Evolutionary conservation across 2,797 vertebrate genomes (phyloP), one percentile per base, ranked within the genome.

Genomic region (Okamejei kenojei): DNA sequence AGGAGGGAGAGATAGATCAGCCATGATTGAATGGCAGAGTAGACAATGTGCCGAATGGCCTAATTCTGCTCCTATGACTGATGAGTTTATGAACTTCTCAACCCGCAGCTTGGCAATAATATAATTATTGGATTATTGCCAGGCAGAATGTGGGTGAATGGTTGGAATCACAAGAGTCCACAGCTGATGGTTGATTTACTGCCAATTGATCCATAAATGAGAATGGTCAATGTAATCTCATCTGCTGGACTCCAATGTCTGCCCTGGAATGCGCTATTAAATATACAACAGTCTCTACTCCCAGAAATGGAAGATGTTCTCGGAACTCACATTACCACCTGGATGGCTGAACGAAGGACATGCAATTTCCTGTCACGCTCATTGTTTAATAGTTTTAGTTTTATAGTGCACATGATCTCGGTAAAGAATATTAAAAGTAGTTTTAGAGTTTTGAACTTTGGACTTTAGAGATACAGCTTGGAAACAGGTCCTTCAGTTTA

Each of bases 291-390:
- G 58, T 86, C 58, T 91, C 88, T 17, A 91, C 68, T 38, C 38
- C 38, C 10, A 54, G 71, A 92, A 71, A 76, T 92, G 90, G 71
- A 76, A 76, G 29, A 54, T 74, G 23, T 76, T 92, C 94, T 94
- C 93, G 94, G 94, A 94, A 93, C 95, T 96, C 95, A 93, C 93
- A 95, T 97, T 96, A 96, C 96, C 94, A 74, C 94, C 29, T 91
- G 94, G 94, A 94, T 95, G 96, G 97, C 96, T 81, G 94, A 95
- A 94, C 91, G 95, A 93, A 93, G 94, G 95, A 95, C 94, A 94
- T 96, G 94, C 95, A 95, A 95, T 96, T 97, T 97, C 97, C 96
- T 97, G 96, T 96, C 96, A 95, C 95, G 94, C 95, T 95, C 96
- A 96, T 96, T 94, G 78, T 94, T 95, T 94, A 96, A 94, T 95